Evolutionary conservation across 2,797 vertebrate species (phyloP), one percentile per base, ranked within the genome.

Genomic region (Pipistrellus kuhlii): DNA sequence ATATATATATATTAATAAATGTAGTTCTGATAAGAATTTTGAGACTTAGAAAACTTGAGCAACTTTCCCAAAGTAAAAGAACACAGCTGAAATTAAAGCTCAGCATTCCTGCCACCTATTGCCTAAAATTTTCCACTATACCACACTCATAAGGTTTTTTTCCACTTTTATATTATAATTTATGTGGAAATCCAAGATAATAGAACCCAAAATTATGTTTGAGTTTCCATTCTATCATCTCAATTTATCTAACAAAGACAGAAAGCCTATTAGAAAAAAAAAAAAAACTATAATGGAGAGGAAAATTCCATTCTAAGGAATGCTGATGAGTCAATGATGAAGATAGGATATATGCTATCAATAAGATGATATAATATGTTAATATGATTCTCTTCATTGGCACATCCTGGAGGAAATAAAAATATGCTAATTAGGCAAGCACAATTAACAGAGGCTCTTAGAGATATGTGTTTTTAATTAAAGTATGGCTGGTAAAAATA

Each of bases 391-490:
- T 71, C 72, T 69, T 96, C 94, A 95, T 85, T 88, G 41, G 1
- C 64, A 95, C 35, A 62, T 23, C 3, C 8, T 38, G 9, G 18
- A 76, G 35, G n/a, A 94, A 95, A 91, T 30, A 88, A 91, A 95
- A 96, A 55, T 83, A 96, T 92, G 85, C 21, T 77, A 97, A 94
- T 90, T 93, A 91, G 69, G 7, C 48, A 96, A 96, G 78, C 3
- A 62, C 2, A 3, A 90, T 92, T 90, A 93, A 88, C 27, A 84
- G 46, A 90, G 30, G 8, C 59, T 86, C 68, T 38, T 78, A 72
- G 18, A 21, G 32, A 59, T 69, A 59, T 57, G 21, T 23, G 72
- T 57, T 90, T 95, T 93, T 85, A 91, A 95, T 88, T 91, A 90
- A 78, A 30, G 27, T 38, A 57, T 46, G 90, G 27, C 90, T 94